Conservation (phyloP, 2,797 vertebrate genomes). For the Pipistrellus nathusii region DNA sequence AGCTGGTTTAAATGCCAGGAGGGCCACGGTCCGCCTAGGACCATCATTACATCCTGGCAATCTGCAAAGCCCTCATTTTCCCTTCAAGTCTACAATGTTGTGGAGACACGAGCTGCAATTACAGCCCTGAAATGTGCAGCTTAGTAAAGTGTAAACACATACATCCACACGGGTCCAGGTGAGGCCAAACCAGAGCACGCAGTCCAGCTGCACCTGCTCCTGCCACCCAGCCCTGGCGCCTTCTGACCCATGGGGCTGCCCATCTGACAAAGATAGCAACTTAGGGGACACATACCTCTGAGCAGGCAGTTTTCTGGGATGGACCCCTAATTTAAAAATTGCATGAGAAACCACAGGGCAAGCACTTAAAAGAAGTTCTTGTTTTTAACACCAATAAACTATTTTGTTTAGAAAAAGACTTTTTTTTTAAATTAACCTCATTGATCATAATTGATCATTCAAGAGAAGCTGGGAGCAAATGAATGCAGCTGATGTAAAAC, state of each 20-base stretch:
- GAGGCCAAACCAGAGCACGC: background rate
- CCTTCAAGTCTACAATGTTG: constrained; percentile 69
- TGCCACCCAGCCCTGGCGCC: background rate
- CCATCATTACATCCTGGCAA: constrained; percentile 69
- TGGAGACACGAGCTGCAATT: constrained; percentile 65
- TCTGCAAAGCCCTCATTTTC: constrained; percentile 71
- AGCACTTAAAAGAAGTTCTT: background rate
- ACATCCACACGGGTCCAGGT: background rate
- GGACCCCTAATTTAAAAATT: constrained; percentile 2
- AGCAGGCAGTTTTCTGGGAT: background rate
- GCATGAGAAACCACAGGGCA: background rate
- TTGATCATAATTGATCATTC: constrained; percentile 33
- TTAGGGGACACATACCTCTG: background rate
- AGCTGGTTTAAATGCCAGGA: background rate
- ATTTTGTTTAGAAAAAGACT: background rate
- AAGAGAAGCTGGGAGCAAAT: constrained; percentile 5
- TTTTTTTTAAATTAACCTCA: background rate
- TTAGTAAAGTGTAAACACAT: constrained; percentile 46
- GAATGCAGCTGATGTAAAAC: background rate
- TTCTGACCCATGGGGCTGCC: background rate
- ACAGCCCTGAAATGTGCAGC: constrained; percentile 61
- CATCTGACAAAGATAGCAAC: background rate
- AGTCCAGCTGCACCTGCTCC: background rate
- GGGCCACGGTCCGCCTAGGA: constrained; percentile 52
- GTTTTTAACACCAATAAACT: background rate